Evolutionary conservation across 2,888 invertebrate species (phyloP).

Genomic region (Nemoura dubitans): DNA sequence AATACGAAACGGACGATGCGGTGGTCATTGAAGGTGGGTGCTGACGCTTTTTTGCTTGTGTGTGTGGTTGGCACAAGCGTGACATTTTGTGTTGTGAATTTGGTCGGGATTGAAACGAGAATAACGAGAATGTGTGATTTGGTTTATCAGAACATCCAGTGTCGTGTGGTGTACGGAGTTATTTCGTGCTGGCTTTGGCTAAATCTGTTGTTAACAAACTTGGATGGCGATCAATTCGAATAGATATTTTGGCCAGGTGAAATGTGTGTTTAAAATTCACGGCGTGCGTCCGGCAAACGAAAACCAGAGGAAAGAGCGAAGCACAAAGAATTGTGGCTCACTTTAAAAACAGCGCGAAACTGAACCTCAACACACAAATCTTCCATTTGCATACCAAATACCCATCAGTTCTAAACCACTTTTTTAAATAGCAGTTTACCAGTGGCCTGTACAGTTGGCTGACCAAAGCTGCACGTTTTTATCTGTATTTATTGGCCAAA

Average conservation of each 20-base stretch:
- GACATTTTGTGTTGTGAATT: background rate
- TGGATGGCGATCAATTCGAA: background rate
- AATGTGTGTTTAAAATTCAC: background rate
- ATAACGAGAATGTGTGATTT: background rate
- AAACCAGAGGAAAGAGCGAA: background rate
- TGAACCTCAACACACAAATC: no score
- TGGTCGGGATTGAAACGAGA: background rate
- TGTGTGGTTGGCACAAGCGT: background rate
- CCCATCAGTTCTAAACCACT: background rate
- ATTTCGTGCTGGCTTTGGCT: background rate
- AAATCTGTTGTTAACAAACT: background rate
- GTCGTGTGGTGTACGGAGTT: background rate
- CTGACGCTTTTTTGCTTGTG: background rate
- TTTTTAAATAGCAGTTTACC: background rate
- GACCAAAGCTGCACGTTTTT: no score
- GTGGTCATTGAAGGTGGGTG: constrained; percentile 37
- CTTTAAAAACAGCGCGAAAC: background rate
- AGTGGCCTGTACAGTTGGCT: no score
- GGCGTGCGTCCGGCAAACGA: background rate
- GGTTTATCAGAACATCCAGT: background rate
- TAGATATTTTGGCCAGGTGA: background rate
- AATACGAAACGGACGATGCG: constrained; percentile 34
- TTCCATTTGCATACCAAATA: no score
- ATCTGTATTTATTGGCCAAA: background rate
- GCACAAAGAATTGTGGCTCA: background rate